Conservation (phyloP, 2,113 vertebrate species). For the Indicator indicator region DNA sequence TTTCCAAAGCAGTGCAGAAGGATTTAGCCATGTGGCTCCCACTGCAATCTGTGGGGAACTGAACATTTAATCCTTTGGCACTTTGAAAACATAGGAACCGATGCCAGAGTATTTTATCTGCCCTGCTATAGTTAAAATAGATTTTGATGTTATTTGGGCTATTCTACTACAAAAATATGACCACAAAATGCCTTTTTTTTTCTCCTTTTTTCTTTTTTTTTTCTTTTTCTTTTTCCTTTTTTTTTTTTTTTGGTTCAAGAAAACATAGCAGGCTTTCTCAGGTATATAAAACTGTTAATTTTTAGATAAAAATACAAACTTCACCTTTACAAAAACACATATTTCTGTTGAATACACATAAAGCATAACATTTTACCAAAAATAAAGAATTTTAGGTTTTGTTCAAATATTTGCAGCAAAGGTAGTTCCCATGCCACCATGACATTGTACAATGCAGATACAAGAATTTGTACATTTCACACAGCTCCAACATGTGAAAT, state of each 20-base stretch:
- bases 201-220: not conserved
- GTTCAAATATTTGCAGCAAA: conserved; percentile 81
- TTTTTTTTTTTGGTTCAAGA: conserved; percentile 74
- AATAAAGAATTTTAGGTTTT: conserved; percentile 92
- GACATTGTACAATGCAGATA: conserved; percentile 79
- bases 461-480: conserved; percentile 77
- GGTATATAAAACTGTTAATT: conserved; percentile 83
- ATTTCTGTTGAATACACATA: conserved; percentile 88
- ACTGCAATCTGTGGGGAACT: conserved; percentile 11
- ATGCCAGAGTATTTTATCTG: conserved; percentile 43
- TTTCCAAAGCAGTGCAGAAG: conserved; percentile 60
- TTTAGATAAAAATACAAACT: conserved; percentile 88
- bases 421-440: conserved; percentile 72
- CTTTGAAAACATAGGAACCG: conserved; percentile 50
- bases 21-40: conserved; percentile 38
- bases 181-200: conserved; percentile 57
- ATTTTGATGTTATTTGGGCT: conserved; percentile 65
- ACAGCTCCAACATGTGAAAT: conserved; percentile 78
- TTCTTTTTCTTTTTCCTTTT: not conserved
- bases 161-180: conserved; percentile 71
- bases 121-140: conserved; percentile 70
- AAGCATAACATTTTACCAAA: conserved; percentile 94
- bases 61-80: conserved; percentile 40
- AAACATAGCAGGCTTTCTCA: conserved; percentile 79
- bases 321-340: conserved; percentile 89